Evolutionary conservation across 2,797 vertebrate species (phyloP).

Genomic region (Crossoptilon crossoptilon): DNA sequence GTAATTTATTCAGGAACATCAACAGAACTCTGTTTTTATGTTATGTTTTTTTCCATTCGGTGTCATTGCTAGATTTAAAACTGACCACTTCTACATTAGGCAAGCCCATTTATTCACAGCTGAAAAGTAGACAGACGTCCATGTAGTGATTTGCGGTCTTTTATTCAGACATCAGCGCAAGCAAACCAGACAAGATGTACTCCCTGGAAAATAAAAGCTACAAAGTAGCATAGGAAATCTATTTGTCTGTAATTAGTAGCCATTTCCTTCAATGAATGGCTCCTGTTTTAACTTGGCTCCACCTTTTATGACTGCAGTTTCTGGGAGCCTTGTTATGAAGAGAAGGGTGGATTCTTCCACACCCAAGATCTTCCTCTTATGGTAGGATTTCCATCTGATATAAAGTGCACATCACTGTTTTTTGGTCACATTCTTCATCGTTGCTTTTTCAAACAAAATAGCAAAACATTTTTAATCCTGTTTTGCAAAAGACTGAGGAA

Average conservation of each 20-base stretch:
- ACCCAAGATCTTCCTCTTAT: neutral
- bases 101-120: neutral
- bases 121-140: neutral
- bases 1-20: neutral
- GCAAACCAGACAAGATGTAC: neutral
- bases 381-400: neutral
- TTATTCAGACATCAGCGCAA: neutral
- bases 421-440: neutral
- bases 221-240: neutral
- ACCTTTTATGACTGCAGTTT: neutral
- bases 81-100: neutral
- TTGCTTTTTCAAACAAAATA: neutral
- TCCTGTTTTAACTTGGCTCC: neutral
- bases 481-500: neutral
- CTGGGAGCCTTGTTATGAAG: neutral
- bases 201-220: neutral
- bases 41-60: neutral
- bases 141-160: neutral
- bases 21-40: neutral
- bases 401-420: neutral
- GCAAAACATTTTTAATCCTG: neutral
- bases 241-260: neutral
- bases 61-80: neutral
- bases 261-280: neutral
- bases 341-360: neutral